Percentiles rank a stretch among this genome's conserved stretches.
Evolutionary conservation across 64 coral and sea anemone genomes (phyloP).

Genomic region (Porites lutea): DNA sequence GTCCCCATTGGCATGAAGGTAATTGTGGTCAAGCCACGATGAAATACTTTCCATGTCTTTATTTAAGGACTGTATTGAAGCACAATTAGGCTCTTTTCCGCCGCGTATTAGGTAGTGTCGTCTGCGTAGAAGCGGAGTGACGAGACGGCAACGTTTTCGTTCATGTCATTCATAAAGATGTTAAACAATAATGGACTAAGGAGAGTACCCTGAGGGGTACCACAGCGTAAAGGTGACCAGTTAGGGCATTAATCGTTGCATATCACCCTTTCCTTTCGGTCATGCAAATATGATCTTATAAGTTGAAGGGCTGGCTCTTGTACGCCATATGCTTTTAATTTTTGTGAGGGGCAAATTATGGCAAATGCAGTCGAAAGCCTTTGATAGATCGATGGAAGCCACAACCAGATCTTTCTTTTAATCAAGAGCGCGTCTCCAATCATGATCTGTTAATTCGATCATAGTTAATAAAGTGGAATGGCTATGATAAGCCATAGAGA

Average conservation of each 20-base stretch:
- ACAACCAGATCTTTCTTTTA: conserved; percentile 36
- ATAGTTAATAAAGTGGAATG: too few relatives aligned
- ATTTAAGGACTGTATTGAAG: neutral
- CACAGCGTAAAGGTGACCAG: conserved; percentile 39
- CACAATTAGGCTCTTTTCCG: neutral
- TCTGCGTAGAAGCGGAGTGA: conserved; percentile 48
- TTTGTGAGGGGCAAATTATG: conserved; percentile 17
- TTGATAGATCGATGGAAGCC: conserved; percentile 55
- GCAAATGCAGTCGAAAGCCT: conserved; percentile 48
- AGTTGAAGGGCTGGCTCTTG: conserved; percentile 1
- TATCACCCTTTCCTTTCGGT: conserved; percentile 44
- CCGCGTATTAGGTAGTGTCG: conserved; percentile 26
- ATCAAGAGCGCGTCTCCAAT: conserved; percentile 11
- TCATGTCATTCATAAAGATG: neutral
- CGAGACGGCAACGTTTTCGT: neutral
- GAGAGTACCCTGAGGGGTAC: conserved; percentile 41
- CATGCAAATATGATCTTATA: conserved; percentile 50
- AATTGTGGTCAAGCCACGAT: too few relatives aligned
- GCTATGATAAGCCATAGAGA: too few relatives aligned
- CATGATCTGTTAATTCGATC: conserved; percentile 14
- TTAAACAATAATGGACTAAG: conserved; percentile 12
- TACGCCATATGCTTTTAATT: conserved; percentile 27
- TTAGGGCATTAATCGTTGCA: conserved; percentile 52
- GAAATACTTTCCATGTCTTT: too few relatives aligned
- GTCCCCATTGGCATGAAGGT: too few relatives aligned